A percentile compares a stretch with the other conserved stretches of the same genome.
phyloP scores from a whole-genome alignment of 2,888 invertebrate genomes.

The Augochlorella aurata region DNA sequence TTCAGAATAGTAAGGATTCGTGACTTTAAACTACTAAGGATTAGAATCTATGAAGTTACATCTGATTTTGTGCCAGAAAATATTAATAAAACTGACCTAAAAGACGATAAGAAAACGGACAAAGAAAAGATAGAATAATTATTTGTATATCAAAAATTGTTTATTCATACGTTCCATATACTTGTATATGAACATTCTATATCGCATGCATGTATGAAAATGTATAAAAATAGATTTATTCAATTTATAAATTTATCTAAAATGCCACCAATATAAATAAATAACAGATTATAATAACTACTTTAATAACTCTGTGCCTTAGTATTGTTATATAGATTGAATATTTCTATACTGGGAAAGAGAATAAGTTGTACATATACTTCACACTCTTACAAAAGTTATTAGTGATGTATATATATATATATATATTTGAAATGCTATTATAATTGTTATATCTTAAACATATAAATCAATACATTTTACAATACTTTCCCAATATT shows the following conservation, averaged over 20 bases:
- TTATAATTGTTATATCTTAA: constrained; percentile 15
- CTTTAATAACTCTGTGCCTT: neutral
- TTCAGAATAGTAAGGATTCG: constrained; percentile 58
- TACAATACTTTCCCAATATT: constrained; percentile 10
- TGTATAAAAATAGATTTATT: constrained; percentile 3
- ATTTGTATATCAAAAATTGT: neutral
- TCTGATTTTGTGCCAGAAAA: neutral
- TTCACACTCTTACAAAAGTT: neutral
- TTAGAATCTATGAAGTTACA: constrained; percentile 64
- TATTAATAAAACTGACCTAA: neutral
- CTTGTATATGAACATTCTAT: constrained; percentile 4
- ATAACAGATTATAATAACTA: neutral
- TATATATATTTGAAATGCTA: constrained; percentile 8
- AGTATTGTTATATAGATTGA: neutral
- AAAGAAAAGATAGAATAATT: constrained; percentile 28
- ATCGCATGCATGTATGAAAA: neutral
- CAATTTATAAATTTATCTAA: neutral
- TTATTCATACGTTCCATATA: neutral
- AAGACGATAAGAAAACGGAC: neutral
- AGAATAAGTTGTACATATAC: neutral
- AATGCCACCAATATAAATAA: neutral
- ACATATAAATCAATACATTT: constrained; percentile 21
- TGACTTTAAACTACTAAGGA: constrained; percentile 69
- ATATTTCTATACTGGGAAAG: neutral
- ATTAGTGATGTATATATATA: neutral